Evolutionary conservation across 2,888 invertebrate species (phyloP), one percentile per base, ranked within the genome.

Genomic region (Apoderus coryli): DNA sequence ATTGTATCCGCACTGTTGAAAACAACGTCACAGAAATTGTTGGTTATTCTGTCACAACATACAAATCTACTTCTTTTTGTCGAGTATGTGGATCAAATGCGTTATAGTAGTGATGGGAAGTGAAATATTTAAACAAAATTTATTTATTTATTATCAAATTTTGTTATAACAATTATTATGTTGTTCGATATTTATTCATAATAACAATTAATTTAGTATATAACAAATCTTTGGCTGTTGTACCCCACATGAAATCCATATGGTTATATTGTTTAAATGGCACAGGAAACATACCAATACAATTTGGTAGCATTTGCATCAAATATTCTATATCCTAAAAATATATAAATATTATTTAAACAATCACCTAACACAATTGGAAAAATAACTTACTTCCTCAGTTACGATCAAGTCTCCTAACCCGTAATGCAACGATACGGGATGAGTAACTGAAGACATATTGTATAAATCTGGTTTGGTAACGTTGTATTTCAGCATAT

Each of bases 231-330:
- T 60, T 64, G 1, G 67, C 69, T 47, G 75, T 63, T 9, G 65
- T 67, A 9, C 67, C 77, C 69, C 72, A 76, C 39, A 75, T 56
- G 47, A 76, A 79, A 48, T 80, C 79, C 36, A 78, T 47, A 49
- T 80, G 79, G 47, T 69, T 76, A 45, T 76, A 79, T 4, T 56
- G 54, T 2, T 56, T 44, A 45, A 65, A 55, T 1, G 67, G 62
- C 6, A 79, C 63, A 25, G 63, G 53, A 52, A 68, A 69, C 38
- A 65, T 61, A 9, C 65, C 67, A 3, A 67, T 60, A 24, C 65
- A 57, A 42, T 62, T 70, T 32, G 64, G 69, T 37, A 66, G 61
- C 49, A 61, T 60, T 7, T 46, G 51, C 22, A 61, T 64, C 13
- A 76, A 49, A 33, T 57, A 59, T 31, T 65, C 58, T 2, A 74